Evolutionary conservation across 2,113 vertebrate genomes (phyloP).

Genomic region (Piliocolobus tephrosceles): DNA sequence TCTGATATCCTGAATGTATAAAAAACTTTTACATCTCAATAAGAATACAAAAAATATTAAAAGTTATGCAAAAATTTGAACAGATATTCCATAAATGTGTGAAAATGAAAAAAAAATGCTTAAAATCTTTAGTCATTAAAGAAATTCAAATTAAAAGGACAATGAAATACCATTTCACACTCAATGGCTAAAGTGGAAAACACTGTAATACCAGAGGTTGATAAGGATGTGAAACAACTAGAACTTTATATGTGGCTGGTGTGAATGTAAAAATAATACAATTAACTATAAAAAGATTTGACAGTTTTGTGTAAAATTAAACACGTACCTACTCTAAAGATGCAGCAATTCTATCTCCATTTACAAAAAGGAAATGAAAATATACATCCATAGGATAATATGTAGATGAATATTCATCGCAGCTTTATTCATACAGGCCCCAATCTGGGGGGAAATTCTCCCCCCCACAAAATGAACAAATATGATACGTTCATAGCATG

Average conservation of each 20-base stretch:
- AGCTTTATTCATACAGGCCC: background rate
- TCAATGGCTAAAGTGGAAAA: background rate
- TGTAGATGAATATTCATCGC: background rate
- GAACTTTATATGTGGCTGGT: background rate
- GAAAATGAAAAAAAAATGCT: background rate
- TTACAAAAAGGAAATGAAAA: background rate
- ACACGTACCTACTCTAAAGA: background rate
- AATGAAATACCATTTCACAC: background rate
- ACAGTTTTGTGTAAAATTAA: background rate
- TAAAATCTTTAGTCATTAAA: conserved; percentile 11
- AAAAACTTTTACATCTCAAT: background rate
- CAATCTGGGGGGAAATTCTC: background rate
- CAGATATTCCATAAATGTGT: conserved; percentile 1
- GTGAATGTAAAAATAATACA: background rate
- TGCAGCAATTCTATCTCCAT: background rate
- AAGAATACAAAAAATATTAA: background rate
- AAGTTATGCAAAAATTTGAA: background rate
- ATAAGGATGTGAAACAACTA: background rate
- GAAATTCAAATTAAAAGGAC: background rate
- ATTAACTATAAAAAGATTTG: background rate
- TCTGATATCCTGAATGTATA: background rate
- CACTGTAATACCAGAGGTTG: background rate
- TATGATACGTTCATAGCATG: background rate
- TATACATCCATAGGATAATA: background rate
- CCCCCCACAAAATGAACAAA: background rate